phyloP scores from a whole-genome alignment of 2,113 vertebrate genomes.

The Salvator merianae region DNA sequence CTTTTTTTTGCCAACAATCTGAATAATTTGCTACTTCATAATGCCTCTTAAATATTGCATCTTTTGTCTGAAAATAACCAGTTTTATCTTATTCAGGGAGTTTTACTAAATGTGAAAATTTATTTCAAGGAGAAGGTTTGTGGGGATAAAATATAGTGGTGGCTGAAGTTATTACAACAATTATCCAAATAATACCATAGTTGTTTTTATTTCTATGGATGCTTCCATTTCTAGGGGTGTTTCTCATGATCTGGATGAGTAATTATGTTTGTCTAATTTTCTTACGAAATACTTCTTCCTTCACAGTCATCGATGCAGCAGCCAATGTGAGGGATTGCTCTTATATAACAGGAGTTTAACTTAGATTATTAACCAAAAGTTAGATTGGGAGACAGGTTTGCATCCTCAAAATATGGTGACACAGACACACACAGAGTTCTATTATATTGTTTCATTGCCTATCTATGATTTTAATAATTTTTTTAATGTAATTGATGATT shows the following conservation, averaged over 20 bases:
- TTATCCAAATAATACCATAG: too few relatives aligned
- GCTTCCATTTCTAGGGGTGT: background rate
- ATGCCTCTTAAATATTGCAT: background rate
- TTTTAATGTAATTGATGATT: too few relatives aligned
- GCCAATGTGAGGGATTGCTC: background rate
- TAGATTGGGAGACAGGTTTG: background rate
- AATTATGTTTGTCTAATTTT: background rate
- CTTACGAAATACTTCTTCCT: background rate
- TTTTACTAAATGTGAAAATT: background rate
- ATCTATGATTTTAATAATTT: background rate
- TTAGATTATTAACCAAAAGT: background rate
- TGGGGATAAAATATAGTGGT: background rate
- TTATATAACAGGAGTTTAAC: background rate
- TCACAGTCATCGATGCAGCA: background rate
- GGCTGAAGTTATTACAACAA: too few relatives aligned
- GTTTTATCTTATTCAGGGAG: background rate
- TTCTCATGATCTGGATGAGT: background rate
- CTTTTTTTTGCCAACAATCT: background rate
- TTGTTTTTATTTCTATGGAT: background rate
- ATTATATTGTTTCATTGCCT: background rate
- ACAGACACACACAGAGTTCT: background rate
- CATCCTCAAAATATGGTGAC: background rate
- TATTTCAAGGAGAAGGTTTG: background rate
- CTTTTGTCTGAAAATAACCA: background rate
- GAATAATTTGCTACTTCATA: background rate